These are phyloP conservation scores for Lepidothrix coronata DNA, from an alignment of 2,113 vertebrate genomes.

Conservation along the genomic window DNA sequence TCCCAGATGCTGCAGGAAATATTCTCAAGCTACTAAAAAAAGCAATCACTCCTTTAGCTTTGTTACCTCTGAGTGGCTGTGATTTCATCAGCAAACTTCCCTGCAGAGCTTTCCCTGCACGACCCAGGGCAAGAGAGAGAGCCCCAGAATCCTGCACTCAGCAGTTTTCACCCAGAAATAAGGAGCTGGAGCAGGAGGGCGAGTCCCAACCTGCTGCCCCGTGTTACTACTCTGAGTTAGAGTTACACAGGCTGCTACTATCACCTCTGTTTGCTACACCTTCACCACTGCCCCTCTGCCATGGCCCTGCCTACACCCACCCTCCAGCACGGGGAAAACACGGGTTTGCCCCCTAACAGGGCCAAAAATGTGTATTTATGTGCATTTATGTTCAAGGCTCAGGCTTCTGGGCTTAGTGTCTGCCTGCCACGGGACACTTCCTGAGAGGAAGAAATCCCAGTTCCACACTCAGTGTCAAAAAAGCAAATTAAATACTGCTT, in stretches of 20 bases:
- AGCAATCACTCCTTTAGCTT: background rate
- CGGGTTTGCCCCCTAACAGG: background rate
- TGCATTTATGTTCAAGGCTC: background rate
- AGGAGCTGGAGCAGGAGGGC: background rate
- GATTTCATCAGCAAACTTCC: constrained; percentile 12
- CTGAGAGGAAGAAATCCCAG: background rate
- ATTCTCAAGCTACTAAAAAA: background rate
- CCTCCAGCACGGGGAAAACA: background rate
- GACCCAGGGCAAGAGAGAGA: constrained; percentile 6
- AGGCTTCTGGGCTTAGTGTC: background rate
- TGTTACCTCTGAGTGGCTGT: background rate
- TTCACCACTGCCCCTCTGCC: background rate
- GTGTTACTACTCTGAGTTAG: background rate
- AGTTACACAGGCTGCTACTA: background rate
- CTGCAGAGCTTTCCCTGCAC: background rate
- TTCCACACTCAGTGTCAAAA: background rate
- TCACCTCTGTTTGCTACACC: background rate
- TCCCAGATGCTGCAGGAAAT: background rate
- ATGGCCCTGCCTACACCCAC: background rate
- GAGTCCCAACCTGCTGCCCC: constrained; percentile 4
- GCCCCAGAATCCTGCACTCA: background rate
- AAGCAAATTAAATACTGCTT: background rate
- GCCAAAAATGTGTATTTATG: background rate
- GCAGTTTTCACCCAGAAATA: constrained; percentile 3
- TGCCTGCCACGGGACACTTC: background rate